These are phyloP conservation scores for Poicephalus gulielmi DNA, from an alignment of 2,113 vertebrate genomes.

Conservation along the genomic window DNA sequence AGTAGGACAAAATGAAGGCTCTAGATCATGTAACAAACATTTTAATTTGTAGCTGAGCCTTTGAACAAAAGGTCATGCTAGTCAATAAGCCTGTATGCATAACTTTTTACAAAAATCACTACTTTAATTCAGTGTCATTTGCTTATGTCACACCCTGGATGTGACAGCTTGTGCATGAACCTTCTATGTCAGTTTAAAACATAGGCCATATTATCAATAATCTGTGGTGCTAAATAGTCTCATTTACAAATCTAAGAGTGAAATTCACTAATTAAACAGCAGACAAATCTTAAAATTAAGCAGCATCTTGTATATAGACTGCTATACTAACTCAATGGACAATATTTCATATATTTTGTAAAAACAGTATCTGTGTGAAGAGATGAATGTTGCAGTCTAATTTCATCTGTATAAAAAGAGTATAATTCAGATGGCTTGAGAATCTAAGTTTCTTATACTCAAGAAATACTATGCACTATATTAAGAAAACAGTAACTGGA, in stretches of 20 bases:
- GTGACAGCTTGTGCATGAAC: neutral
- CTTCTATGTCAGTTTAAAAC: neutral
- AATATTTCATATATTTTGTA: neutral
- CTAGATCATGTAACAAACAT: neutral
- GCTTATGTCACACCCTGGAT: neutral
- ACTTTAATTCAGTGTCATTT: neutral
- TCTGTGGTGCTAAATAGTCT: neutral
- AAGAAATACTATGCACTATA: neutral
- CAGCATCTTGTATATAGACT: neutral
- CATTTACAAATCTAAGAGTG: neutral
- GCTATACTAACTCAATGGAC: neutral
- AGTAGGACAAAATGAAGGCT: neutral
- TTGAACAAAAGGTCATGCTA: neutral
- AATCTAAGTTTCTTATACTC: neutral
- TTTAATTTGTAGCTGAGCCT: neutral
- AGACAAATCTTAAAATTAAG: neutral
- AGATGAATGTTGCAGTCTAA: neutral
- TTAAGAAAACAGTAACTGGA: neutral
- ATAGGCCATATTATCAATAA: neutral
- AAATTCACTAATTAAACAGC: neutral
- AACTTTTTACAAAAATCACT: neutral
- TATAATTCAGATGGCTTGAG: neutral
- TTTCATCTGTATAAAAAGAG: neutral
- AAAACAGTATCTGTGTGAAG: neutral
- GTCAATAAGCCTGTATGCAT: neutral